Conservation (phyloP, 2,113 vertebrate genomes). For the Pheucticus melanocephalus region DNA sequence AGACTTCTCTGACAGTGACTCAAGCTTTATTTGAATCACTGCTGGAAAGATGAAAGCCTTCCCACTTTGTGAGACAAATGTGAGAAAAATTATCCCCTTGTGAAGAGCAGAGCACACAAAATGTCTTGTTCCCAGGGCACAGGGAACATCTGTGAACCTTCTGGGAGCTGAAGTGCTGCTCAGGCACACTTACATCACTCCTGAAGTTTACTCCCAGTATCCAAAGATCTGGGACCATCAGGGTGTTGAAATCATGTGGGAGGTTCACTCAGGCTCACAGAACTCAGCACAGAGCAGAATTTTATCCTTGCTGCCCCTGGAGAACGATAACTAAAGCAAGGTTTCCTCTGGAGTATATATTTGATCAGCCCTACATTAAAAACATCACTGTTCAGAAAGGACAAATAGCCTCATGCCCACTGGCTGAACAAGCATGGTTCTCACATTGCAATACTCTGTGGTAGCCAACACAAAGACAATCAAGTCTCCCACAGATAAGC, state of each 20-base stretch:
- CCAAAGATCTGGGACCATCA: not conserved
- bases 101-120: not conserved
- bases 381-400: not conserved
- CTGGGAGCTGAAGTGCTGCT: not conserved
- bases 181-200: not conserved
- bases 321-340: not conserved
- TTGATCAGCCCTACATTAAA: not conserved
- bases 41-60: slow-evolving; percentile 11
- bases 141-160: not conserved
- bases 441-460: not conserved
- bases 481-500: not conserved
- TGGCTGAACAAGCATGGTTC: not conserved
- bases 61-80: not conserved
- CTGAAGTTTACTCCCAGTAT: not conserved
- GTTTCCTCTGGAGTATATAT: not conserved
- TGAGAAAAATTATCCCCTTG: not conserved
- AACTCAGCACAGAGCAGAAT: not conserved
- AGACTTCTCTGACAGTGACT: slow-evolving; percentile 14
- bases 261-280: not conserved
- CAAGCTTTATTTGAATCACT: slow-evolving; percentile 16
- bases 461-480: not conserved
- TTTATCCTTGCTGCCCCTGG: not conserved
- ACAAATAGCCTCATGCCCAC: not conserved
- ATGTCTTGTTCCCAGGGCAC: not conserved
- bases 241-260: not conserved